Base-by-base conservation (phyloP, 2,113 vertebrate genomes). In the Alethe castanea region DNA sequence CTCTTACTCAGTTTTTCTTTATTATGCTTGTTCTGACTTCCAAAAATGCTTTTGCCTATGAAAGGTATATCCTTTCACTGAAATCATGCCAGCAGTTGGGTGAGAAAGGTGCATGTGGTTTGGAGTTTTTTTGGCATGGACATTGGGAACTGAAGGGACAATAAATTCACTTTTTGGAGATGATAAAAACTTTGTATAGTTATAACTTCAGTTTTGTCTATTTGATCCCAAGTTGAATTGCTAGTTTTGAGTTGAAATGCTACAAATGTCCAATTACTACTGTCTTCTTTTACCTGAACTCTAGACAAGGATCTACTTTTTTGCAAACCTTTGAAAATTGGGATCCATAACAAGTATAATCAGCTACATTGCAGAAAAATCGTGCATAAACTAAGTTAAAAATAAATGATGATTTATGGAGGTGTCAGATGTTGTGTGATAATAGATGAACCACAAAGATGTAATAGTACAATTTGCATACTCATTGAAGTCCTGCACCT, bases 361-460 rank as follows among this genome's bases (percentile, higher is more conserved):
- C 61, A 80, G 36, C 54, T 86, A 78, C 47, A 35, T 60, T 82
- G 71, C 86, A 95, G 62, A 93, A 97, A 94, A 94, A 94, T 44
- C 4, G 29, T 45, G 60, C 53, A 72, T 71, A 93, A 96, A 96
- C 72, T 59, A 78, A 91, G 78, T 95, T 91, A 95, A 54, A 94
- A 93, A 92, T 84, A 96, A 95, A 90, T 67, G 28, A 96, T 84
- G 94, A 95, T 97, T 96, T 97, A 96, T 96, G 69, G 90, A 93
- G 83, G 69, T 97, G 96, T 96, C 96, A 96, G 61, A 44, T 96
- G 79, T 81, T 74, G 35, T 47, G 26, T 44, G 69, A 53, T 95
- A 96, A 97, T 85, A 69, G 92, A 96, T 96, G 95, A 96, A 90
- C 33, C 40, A 64, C 54, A 77, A 88, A 88, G 31, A 80, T 44